phyloP scores from a whole-genome alignment of 2,113 vertebrate species.

The Bubalus kerabau region DNA sequence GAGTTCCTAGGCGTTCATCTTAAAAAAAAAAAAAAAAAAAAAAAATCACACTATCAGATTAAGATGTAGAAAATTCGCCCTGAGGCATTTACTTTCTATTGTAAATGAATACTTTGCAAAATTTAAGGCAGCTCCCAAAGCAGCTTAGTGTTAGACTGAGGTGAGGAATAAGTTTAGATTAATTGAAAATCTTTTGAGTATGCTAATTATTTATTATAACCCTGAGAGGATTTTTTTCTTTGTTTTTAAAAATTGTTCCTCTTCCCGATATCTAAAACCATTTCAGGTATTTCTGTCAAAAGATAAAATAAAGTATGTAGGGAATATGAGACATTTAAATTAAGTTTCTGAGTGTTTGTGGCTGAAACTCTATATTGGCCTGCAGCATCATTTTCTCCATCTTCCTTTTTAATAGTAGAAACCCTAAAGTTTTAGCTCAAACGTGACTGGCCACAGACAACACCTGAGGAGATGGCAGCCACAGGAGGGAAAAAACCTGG shows the following conservation, averaged over 20 bases:
- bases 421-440: background rate
- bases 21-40: background rate
- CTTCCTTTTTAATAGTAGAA: background rate
- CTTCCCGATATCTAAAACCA: background rate
- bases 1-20: background rate
- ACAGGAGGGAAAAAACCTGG: background rate
- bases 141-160: background rate
- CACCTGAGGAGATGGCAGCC: background rate
- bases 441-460: background rate
- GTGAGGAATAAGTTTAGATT: background rate
- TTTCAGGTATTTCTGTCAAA: background rate
- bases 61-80: background rate
- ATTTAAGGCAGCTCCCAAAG: background rate
- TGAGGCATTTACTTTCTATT: background rate
- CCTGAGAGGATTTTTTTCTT: background rate
- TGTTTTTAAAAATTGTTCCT: background rate
- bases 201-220: background rate
- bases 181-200: background rate
- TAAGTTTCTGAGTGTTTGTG: background rate
- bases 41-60: background rate
- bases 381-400: background rate
- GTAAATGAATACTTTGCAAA: constrained; percentile 7
- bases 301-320: background rate
- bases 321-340: background rate
- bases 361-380: background rate